Evolutionary conservation across 30 jellyfish, hydroid and myxozoan species (phyloP).

Genomic region (Aurelia aurita complex sp. Pacific): DNA sequence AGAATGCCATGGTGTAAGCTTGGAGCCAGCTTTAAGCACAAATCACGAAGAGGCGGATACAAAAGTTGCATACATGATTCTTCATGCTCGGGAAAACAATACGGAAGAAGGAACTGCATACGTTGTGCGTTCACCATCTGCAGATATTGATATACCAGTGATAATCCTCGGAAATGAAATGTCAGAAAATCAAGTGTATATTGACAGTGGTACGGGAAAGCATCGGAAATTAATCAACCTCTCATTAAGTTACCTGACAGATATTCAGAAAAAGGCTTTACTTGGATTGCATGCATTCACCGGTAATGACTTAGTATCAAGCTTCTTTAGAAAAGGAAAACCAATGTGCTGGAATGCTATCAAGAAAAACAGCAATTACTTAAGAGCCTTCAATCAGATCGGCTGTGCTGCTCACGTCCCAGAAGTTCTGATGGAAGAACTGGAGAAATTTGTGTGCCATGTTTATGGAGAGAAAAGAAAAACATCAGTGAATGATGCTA

Average conservation of each 20-base stretch:
- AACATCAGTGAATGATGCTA: slow-evolving; percentile 28
- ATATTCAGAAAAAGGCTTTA: slow-evolving; percentile 27
- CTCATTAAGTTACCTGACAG: neutral
- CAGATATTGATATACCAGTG: slow-evolving; percentile 2
- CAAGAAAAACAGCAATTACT: slow-evolving; percentile 37
- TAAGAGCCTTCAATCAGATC: slow-evolving; percentile 48
- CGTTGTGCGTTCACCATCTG: slow-evolving; percentile 26
- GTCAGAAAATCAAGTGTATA: slow-evolving; percentile 31
- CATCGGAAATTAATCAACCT: slow-evolving; percentile 38
- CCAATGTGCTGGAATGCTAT: slow-evolving; percentile 47
- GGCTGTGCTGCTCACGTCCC: slow-evolving; percentile 41
- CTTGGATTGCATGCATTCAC: slow-evolving; percentile 31
- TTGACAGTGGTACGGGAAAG: slow-evolving; percentile 60
- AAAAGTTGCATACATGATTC: slow-evolving; percentile 54
- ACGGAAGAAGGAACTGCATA: slow-evolving; percentile 44
- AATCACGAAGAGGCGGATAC: slow-evolving; percentile 53
- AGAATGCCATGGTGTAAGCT: neutral
- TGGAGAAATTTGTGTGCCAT: slow-evolving; percentile 53
- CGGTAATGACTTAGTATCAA: slow-evolving; percentile 32
- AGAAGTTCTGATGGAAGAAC: slow-evolving; percentile 31
- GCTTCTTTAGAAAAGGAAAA: slow-evolving; percentile 51
- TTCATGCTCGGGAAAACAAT: slow-evolving; percentile 42
- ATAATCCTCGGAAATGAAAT: slow-evolving; percentile 30
- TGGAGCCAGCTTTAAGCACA: slow-evolving; percentile 7
- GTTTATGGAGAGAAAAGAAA: slow-evolving; percentile 34